phyloP scores from a whole-genome alignment of 35 echinoderm and acorn worm species.

The Ophiothrix spiculata region DNA sequence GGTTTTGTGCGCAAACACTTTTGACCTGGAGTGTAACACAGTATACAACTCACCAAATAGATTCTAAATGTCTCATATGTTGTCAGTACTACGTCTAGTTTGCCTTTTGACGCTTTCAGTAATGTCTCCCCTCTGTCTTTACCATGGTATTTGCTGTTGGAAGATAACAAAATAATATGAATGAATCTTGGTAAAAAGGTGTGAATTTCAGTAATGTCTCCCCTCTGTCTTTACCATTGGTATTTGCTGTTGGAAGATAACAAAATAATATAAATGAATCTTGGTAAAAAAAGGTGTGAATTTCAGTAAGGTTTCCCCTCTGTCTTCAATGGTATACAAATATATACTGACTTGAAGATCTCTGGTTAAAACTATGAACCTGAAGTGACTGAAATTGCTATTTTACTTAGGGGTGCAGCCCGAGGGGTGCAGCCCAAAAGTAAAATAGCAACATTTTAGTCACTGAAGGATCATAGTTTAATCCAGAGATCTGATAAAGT shows the following conservation, averaged over 20 bases:
- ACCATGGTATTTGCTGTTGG: slow-evolving; percentile 74
- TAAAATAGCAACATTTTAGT: too few relatives aligned
- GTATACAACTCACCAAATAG: slow-evolving; percentile 46
- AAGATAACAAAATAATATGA: neutral
- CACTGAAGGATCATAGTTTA: too few relatives aligned
- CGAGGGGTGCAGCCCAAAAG: too few relatives aligned
- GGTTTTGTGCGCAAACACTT: too few relatives aligned
- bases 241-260: neutral
- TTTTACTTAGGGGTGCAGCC: too few relatives aligned
- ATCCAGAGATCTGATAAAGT: too few relatives aligned
- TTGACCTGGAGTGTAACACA: too few relatives aligned
- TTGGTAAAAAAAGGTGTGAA: neutral
- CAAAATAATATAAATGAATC: neutral
- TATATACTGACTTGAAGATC: too few relatives aligned
- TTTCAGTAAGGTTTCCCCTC: neutral
- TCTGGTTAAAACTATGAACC: too few relatives aligned
- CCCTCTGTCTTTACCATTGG: neutral
- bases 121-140: slow-evolving; percentile 81
- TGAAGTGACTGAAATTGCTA: too few relatives aligned
- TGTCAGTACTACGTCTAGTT: slow-evolving; percentile 73
- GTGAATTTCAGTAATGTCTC: neutral
- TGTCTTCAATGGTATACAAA: neutral
- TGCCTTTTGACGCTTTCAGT: slow-evolving; percentile 59
- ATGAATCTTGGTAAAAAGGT: neutral
- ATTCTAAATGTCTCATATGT: slow-evolving; percentile 87